Evolutionary conservation across 2,888 invertebrate species (phyloP).

Genomic region (Ochropleura leucogaster): DNA sequence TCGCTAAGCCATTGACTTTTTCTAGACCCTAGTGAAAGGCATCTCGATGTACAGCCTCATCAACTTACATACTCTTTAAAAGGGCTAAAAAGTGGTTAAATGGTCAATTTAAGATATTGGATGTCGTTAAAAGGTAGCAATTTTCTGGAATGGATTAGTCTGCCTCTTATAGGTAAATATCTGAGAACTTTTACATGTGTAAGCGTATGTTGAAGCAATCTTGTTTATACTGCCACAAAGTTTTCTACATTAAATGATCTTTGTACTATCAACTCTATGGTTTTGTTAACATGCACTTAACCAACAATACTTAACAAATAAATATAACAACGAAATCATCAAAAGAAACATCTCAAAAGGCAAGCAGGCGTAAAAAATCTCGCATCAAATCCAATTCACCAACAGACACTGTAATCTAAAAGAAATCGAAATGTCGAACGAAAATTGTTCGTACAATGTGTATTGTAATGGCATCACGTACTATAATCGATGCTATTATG

Average conservation of each 20-base stretch:
- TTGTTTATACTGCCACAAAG: slow-evolving; percentile 25
- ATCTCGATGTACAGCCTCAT: slow-evolving; percentile 67
- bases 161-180: slow-evolving; percentile 57
- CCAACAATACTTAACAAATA: slow-evolving; percentile 54
- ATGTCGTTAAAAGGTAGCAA: slow-evolving; percentile 60
- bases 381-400: slow-evolving; percentile 82
- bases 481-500: slow-evolving; percentile 89
- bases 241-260: slow-evolving; percentile 11
- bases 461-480: slow-evolving; percentile 90
- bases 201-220: slow-evolving; percentile 23
- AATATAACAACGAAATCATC: slow-evolving; percentile 63
- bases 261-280: not conserved
- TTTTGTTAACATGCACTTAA: slow-evolving; percentile 12
- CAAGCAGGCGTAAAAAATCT: slow-evolving; percentile 82
- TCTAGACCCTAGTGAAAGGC: slow-evolving; percentile 72
- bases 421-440: slow-evolving; percentile 83
- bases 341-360: slow-evolving; percentile 70
- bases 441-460: slow-evolving; percentile 81
- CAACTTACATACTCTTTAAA: slow-evolving; percentile 54
- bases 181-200: slow-evolving; percentile 54
- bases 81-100: slow-evolving; percentile 62
- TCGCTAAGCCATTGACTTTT: slow-evolving; percentile 78
- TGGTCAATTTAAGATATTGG: slow-evolving; percentile 61
- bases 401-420: slow-evolving; percentile 84
- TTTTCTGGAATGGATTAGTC: slow-evolving; percentile 62